Evolutionary conservation across 2,113 vertebrate species (phyloP), one percentile per base, ranked within the genome.

Genomic region (Acrocephalus arundinaceus): DNA sequence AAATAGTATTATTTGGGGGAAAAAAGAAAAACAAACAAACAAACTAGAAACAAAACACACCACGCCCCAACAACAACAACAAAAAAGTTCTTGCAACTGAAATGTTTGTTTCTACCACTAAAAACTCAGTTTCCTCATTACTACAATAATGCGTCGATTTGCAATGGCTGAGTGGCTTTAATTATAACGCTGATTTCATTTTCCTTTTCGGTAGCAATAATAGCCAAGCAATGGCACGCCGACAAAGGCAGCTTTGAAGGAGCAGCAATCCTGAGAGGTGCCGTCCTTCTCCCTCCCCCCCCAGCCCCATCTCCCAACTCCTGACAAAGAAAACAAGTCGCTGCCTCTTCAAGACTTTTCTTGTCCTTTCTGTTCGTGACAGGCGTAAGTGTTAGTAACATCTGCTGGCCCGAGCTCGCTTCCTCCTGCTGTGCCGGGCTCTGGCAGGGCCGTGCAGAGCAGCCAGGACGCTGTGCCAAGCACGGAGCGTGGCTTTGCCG

Each of bases 301-400:
- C 23, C 57, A 52, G 19, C 63, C 65, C 66, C 55, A 28, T 57
- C 72, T 96, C 84, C 63, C 73, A 63, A 8, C 75, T 66, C 73
- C 73, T 30, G 90, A 92, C 20, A 49, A 94, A 94, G 95, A 80
- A 96, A 95, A 86, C 90, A 93, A 96, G 67, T 90, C 85, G 66
- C 67, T 89, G 39, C 83, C 84, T 80, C 95, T 89, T 94, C 80
- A 87, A 76, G 65, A 48, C 84, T 90, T 84, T 92, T 85, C 58
- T 48, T 86, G 77, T 81, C 89, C 73, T 90, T 92, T 96, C 85
- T 96, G 57, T 90, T 82, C 93, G 93, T 95, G 96, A 90, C 95
- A 90, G 72, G 87, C 77, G 5, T 85, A 92, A 97, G 93, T 86
- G 87, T 94, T 83, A 33, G 80, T 33, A 93, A 91, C 89, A 97